Conservation (phyloP, 2,113 vertebrate genomes). For the Forbesichthys agassizii region DNA sequence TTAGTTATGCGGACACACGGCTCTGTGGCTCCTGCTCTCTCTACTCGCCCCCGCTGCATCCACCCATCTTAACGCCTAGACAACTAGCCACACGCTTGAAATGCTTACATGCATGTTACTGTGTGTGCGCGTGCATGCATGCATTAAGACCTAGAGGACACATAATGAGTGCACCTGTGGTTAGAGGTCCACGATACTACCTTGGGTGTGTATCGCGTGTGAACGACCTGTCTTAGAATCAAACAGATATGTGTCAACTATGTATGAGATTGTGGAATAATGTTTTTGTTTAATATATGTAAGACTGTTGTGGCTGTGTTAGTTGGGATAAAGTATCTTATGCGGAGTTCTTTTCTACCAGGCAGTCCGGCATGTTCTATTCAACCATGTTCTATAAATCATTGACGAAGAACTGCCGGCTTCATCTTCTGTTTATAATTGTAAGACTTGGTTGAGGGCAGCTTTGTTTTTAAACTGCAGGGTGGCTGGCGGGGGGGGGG, state of each 20-base stretch:
- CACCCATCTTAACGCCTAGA: conserved; percentile 2
- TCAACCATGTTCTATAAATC: not conserved
- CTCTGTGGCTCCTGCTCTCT: not conserved
- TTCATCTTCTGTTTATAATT: not conserved
- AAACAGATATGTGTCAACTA: too few relatives aligned
- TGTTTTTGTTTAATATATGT: too few relatives aligned
- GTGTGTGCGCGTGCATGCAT: not conserved
- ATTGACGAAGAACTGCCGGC: not conserved
- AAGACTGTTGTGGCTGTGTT: too few relatives aligned
- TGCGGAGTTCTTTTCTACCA: not conserved
- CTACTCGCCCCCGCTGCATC: not conserved
- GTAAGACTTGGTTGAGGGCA: not conserved
- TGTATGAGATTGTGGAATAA: too few relatives aligned
- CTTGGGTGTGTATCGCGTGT: too few relatives aligned
- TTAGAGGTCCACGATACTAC: not conserved
- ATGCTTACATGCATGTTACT: too few relatives aligned
- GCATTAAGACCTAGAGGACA: not conserved
- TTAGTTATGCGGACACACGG: conserved; percentile 10
- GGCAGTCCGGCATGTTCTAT: not conserved
- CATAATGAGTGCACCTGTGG: not conserved
- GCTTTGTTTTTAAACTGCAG: not conserved
- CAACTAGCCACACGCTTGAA: too few relatives aligned
- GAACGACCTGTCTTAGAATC: too few relatives aligned
- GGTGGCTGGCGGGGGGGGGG: too few relatives aligned
- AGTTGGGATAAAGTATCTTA: not conserved